phyloP scores from a whole-genome alignment of 2,888 invertebrate species.

The Argyresthia albistria region DNA sequence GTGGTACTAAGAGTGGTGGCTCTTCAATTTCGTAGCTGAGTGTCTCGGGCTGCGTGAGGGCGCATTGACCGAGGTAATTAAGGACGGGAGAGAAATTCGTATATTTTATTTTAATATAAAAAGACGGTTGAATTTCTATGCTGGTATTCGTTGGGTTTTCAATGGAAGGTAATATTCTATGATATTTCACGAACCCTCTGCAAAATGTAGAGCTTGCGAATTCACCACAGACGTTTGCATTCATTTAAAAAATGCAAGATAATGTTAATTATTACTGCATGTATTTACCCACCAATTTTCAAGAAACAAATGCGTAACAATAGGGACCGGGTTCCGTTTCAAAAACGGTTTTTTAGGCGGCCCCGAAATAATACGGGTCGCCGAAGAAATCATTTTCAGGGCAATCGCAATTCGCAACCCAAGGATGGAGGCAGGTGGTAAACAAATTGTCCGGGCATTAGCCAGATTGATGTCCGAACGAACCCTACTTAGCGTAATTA shows the following conservation, averaged over 20 bases:
- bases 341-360: no score
- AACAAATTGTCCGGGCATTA: slow-evolving; percentile 29
- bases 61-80: slow-evolving; percentile 58
- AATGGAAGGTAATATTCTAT: no score
- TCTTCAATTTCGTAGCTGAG: slow-evolving; percentile 37
- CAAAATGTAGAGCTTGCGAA: no score
- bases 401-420: no score
- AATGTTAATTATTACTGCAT: no score
- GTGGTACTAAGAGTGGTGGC: not conserved
- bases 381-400: no score
- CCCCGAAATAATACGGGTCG: no score
- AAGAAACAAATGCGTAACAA: not conserved
- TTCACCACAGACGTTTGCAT: no score
- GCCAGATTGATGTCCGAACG: slow-evolving; percentile 46
- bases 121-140: slow-evolving; percentile 2
- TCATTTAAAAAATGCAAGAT: no score
- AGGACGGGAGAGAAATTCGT: slow-evolving; percentile 14
- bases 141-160: no score
- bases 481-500: slow-evolving; percentile 53
- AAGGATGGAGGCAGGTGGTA: slow-evolving; percentile 6
- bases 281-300: not conserved
- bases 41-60: slow-evolving; percentile 48
- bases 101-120: not conserved
- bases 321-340: no score
- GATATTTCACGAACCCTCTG: no score